Evolutionary conservation across 2,888 invertebrate species (phyloP), one percentile per base, ranked within the genome.

Genomic region (Rhagonycha lutea): DNA sequence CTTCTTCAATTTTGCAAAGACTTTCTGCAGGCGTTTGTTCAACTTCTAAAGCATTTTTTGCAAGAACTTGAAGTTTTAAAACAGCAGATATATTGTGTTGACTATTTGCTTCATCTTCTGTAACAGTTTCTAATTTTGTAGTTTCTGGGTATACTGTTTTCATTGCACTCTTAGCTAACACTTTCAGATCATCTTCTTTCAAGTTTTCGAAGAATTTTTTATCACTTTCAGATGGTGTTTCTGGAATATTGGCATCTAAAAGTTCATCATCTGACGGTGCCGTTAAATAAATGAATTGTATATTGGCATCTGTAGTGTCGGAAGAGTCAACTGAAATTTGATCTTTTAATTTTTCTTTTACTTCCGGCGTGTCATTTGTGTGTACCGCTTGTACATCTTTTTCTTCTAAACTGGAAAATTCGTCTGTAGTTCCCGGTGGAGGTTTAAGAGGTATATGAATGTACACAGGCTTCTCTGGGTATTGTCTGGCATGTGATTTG

Each of bases 401-500:
- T 70, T 84, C 85, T 81, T 86, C 86, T 23, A 86, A 79, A 78
- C 86, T 80, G 0, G 87, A 87, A 79, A 86, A 87, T 80, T 88
- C 86, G 73, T 88, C 88, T 1, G 84, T 84, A 83, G 87, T 79
- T 9, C 87, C 87, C 4, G 85, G 82, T 8, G 87, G 86, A 70
- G 86, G 86, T 82, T 87, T 88, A 11, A 88, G 78, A 4, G 88
- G 88, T 80, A 88, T 88, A 78, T 87, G 85, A 74, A 88, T 88
- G 76, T 87, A 87, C 24, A 85, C 82, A 3, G 87, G 87, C 67
- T 81, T 83, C 14, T 79, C 80, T 14, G 69, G 28, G 32, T 83
- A 76, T 75, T 82, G 82, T 1, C 80, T 61, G 69, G 80, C 73
- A 18, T 71, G 61, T 69, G 14, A 60, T 68, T 61, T 73, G n/a